Conservation (phyloP, 2,113 vertebrate genomes). For the Cryptotis parvus region DNA sequence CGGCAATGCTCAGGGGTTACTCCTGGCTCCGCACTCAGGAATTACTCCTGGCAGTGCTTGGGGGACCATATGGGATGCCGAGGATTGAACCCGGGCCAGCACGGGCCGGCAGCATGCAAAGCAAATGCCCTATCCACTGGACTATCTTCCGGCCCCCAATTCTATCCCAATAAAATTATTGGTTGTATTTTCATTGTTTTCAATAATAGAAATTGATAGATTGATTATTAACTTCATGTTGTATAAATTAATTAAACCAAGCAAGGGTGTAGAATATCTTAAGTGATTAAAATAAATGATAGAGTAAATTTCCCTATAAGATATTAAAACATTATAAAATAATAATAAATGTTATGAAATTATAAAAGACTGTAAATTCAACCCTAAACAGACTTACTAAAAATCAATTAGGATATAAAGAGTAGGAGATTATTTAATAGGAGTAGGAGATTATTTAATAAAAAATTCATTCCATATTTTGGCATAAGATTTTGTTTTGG, state of each 20-base stretch:
- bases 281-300: not conserved
- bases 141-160: too few species aligned
- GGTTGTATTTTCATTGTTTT: not conserved
- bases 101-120: too few species aligned
- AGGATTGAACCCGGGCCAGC: too few species aligned
- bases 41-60: too few species aligned
- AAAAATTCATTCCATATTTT: too few species aligned
- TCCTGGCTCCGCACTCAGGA: too few species aligned
- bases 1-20: too few species aligned
- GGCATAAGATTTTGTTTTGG: too few species aligned
- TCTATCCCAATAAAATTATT: not conserved
- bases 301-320: not conserved
- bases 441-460: not conserved
- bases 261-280: not conserved
- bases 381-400: not conserved
- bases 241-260: constrained; percentile 13
- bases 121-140: too few species aligned
- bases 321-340: constrained; percentile 14
- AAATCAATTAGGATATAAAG: not conserved
- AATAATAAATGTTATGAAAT: too few species aligned
- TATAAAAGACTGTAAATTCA: not conserved
- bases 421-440: not conserved
- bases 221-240: not conserved
- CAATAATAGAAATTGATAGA: not conserved
- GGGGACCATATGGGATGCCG: too few species aligned